Percentiles rank a stretch among this genome's conserved stretches.
phyloP scores from a whole-genome alignment of 2,888 invertebrate genomes.

The Campaea margaritaria region DNA sequence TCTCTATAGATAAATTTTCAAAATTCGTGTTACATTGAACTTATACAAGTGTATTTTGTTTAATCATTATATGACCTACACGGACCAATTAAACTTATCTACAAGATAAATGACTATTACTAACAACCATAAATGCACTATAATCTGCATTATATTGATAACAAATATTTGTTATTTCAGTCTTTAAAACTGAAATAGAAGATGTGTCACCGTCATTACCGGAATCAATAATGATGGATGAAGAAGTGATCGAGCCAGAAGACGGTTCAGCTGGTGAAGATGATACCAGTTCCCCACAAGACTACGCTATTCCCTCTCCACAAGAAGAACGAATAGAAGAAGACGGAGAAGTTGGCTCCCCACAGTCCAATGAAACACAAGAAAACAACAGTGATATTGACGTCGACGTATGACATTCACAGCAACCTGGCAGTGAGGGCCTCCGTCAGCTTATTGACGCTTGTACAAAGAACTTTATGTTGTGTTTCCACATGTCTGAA shows the following conservation, averaged over 20 bases:
- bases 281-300: conserved; percentile 71
- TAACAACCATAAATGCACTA: not conserved
- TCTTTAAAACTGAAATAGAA: conserved; percentile 77
- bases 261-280: conserved; percentile 64
- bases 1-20: too few species aligned
- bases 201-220: conserved; percentile 79
- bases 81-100: too few species aligned
- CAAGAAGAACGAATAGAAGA: conserved; percentile 39
- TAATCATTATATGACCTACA: too few species aligned
- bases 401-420: conserved; percentile 78
- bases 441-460: conserved; percentile 39
- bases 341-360: conserved; percentile 51
- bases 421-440: conserved; percentile 57
- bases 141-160: conserved; percentile 1
- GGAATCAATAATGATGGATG: conserved; percentile 83
- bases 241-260: conserved; percentile 53
- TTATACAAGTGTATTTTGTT: too few species aligned
- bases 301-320: conserved; percentile 46
- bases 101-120: not conserved
- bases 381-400: conserved; percentile 75
- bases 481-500: conserved; percentile 34
- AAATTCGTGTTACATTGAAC: too few species aligned
- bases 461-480: conserved; percentile 35
- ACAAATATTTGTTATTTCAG: conserved; percentile 53
- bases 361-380: conserved; percentile 60